A percentile compares a stretch with the other conserved stretches of the same genome.
Evolutionary conservation across 1,140 invertebrate genomes (phyloP).

Genomic region (Philotrypesis tridentata): DNA sequence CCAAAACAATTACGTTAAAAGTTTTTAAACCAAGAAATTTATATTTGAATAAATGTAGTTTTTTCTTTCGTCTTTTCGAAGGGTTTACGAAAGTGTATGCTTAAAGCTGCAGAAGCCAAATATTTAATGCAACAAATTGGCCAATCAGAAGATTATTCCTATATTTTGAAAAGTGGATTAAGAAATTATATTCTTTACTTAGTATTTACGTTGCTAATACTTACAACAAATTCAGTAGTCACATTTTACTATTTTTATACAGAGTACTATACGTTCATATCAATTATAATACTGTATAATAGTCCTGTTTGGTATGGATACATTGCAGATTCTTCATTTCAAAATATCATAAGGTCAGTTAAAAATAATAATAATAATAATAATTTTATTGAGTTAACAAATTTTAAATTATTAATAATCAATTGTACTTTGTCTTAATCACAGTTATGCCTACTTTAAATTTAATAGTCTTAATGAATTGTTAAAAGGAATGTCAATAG

Average conservation of each 20-base stretch:
- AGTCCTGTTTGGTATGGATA: slow-evolving; percentile 32
- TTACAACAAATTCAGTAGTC: neutral
- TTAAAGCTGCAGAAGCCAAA: slow-evolving; percentile 38
- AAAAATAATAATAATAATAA: neutral
- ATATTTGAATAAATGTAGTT: neutral
- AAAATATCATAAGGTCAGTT: slow-evolving; percentile 52
- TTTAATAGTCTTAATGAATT: slow-evolving; percentile 24
- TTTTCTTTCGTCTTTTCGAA: neutral
- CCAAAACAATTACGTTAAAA: neutral
- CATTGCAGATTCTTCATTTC: slow-evolving; percentile 50
- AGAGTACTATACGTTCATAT: neutral
- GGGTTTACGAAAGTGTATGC: slow-evolving; percentile 40
- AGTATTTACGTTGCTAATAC: neutral
- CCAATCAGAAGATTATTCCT: slow-evolving; percentile 34
- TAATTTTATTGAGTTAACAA: no score
- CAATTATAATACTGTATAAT: neutral
- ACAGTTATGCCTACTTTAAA: slow-evolving; percentile 20
- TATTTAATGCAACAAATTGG: slow-evolving; percentile 50
- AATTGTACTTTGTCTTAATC: neutral
- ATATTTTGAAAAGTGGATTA: slow-evolving; percentile 29
- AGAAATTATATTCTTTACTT: neutral
- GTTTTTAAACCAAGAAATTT: neutral
- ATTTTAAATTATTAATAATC: no score
- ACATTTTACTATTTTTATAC: neutral
- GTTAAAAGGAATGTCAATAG: slow-evolving; percentile 7